These are phyloP conservation scores for Diorhabda sublineata DNA, from an alignment of 1,140 invertebrate genomes.

Conservation along the genomic window DNA sequence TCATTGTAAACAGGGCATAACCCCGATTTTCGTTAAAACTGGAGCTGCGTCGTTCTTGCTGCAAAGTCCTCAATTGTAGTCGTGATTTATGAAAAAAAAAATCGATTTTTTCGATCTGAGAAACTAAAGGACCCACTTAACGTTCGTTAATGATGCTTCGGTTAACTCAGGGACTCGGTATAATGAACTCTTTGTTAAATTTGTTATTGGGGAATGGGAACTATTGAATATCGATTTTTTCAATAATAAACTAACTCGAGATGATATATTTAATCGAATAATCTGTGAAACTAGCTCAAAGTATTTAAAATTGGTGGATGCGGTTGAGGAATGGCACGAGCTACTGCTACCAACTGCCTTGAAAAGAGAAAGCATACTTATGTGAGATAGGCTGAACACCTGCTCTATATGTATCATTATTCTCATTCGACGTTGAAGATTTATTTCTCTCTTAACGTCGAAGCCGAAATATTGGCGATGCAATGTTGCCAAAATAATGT, in stretches of 20 bases:
- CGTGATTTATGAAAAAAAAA: no score
- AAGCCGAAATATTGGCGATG: background rate
- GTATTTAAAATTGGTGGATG: background rate
- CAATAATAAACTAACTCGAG: background rate
- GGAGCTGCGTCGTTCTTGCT: no score
- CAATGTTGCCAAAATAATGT: background rate
- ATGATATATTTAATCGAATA: no score
- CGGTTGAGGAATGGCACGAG: slow-evolving; percentile 4
- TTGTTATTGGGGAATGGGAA: background rate
- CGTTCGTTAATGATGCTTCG: no score
- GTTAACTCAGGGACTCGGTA: background rate
- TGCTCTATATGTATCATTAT: slow-evolving; percentile 10
- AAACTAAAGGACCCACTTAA: no score
- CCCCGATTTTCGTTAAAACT: no score
- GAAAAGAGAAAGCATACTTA: slow-evolving; percentile 13
- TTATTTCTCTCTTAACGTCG: background rate
- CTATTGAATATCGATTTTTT: background rate
- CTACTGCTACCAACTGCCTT: slow-evolving; percentile 10
- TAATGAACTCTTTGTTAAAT: background rate
- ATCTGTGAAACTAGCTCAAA: no score
- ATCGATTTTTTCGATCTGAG: no score
- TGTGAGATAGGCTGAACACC: slow-evolving; percentile 5
- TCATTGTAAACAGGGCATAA: no score
- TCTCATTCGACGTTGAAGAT: background rate
- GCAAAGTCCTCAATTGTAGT: no score